phyloP scores from a whole-genome alignment of 2,888 invertebrate species.

The Yponomeuta malinellus region DNA sequence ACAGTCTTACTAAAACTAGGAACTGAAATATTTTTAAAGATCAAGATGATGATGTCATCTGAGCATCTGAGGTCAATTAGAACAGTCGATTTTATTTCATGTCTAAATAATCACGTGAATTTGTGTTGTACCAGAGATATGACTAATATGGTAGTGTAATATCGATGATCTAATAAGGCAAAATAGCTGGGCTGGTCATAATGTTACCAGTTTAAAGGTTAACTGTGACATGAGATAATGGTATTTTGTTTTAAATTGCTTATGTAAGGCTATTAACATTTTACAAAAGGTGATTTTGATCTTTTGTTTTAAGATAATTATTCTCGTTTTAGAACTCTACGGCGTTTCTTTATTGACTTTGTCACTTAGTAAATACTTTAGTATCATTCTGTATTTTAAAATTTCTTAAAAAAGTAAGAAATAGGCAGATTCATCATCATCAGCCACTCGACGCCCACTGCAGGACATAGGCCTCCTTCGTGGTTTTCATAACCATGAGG shows the following conservation, averaged over 20 bases:
- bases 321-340: not conserved
- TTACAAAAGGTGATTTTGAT: not conserved
- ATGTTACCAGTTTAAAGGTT: not conserved
- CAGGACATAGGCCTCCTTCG: too few species aligned
- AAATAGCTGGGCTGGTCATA: not conserved
- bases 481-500: too few species aligned
- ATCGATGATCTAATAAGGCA: constrained; percentile 18
- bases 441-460: too few species aligned
- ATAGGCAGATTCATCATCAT: too few species aligned
- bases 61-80: constrained; percentile 3
- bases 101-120: constrained; percentile 4
- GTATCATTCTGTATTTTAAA: too few species aligned
- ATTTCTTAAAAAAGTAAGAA: too few species aligned
- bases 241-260: not conserved
- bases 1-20: not conserved
- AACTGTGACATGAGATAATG: not conserved
- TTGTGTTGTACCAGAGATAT: constrained; percentile 3
- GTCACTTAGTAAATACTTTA: too few species aligned
- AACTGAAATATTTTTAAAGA: not conserved
- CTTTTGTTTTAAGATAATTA: not conserved
- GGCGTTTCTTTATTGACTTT: too few species aligned
- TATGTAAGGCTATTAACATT: not conserved
- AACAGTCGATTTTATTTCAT: constrained; percentile 1
- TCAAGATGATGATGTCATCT: constrained; percentile 8
- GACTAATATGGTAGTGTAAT: constrained; percentile 18